phyloP scores from a whole-genome alignment of 2,888 invertebrate species.

The Drosophila pegasa region DNA sequence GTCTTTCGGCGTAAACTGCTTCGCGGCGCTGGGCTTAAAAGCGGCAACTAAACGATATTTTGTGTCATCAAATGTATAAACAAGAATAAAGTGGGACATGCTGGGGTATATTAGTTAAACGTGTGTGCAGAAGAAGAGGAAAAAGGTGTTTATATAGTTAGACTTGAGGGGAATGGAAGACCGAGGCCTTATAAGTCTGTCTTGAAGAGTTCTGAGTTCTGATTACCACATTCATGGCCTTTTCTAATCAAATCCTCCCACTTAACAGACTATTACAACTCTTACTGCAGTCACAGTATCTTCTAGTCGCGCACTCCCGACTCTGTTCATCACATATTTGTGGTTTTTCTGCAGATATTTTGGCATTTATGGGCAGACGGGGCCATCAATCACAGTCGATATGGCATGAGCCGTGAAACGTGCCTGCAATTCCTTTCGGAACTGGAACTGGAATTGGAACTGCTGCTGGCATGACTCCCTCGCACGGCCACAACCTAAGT shows the following conservation, averaged over 20 bases:
- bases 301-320: background rate
- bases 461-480: constrained; percentile 5
- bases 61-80: background rate
- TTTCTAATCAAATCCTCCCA: too few species aligned
- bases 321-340: background rate
- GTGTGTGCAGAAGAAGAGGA: background rate
- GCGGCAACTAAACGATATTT: background rate
- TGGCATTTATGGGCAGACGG: constrained; percentile 62
- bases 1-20: constrained; percentile 1
- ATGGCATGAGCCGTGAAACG: constrained; percentile 61
- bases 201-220: too few species aligned
- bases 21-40: constrained; percentile 7
- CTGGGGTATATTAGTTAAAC: background rate
- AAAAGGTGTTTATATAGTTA: too few species aligned
- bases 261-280: too few species aligned
- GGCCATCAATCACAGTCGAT: constrained; percentile 62
- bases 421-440: constrained; percentile 48
- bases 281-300: background rate
- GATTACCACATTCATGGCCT: too few species aligned
- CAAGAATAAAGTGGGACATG: background rate
- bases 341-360: constrained; percentile 42
- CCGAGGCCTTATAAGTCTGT: too few species aligned
- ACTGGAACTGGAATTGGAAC: constrained; percentile 7
- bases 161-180: too few species aligned
- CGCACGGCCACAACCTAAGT: constrained; percentile 8